phyloP scores from a whole-genome alignment of 2,888 invertebrate species.

The Sclerodermus sp. region DNA sequence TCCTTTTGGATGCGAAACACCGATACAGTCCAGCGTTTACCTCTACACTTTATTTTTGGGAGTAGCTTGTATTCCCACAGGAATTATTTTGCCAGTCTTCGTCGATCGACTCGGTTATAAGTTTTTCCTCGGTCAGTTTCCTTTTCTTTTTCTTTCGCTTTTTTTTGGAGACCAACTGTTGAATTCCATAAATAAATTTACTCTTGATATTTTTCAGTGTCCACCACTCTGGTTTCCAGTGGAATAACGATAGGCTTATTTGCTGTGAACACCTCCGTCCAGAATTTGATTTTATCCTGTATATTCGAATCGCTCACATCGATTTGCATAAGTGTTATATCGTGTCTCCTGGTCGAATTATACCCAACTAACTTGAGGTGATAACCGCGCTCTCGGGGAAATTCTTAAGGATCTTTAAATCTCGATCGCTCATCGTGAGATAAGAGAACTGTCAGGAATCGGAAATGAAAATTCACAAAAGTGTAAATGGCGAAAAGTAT shows the following conservation, averaged over 20 bases:
- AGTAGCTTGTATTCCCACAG: conserved; percentile 75
- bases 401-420: too few relatives aligned
- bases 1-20: conserved; percentile 65
- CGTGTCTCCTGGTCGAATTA: conserved; percentile 76
- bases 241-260: conserved; percentile 73
- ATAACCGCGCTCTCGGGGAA: conserved; percentile 6
- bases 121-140: conserved; percentile 71
- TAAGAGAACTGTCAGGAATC: too few relatives aligned
- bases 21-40: conserved; percentile 70
- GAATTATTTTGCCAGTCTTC: conserved; percentile 74
- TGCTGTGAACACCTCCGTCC: conserved; percentile 71
- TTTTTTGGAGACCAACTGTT: not conserved
- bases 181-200: not conserved
- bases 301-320: conserved; percentile 79
- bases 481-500: too few relatives aligned
- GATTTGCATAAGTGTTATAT: conserved; percentile 75
- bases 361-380: conserved; percentile 81
- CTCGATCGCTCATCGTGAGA: too few relatives aligned
- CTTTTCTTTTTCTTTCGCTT: not conserved
- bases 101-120: conserved; percentile 79
- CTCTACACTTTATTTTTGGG: conserved; percentile 76
- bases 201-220: conserved; percentile 62
- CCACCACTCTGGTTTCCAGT: conserved; percentile 72
- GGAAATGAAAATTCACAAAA: too few relatives aligned
- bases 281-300: conserved; percentile 75